Evolutionary conservation across 2,888 invertebrate genomes (phyloP).

Genomic region (Maniola hyperantus): DNA sequence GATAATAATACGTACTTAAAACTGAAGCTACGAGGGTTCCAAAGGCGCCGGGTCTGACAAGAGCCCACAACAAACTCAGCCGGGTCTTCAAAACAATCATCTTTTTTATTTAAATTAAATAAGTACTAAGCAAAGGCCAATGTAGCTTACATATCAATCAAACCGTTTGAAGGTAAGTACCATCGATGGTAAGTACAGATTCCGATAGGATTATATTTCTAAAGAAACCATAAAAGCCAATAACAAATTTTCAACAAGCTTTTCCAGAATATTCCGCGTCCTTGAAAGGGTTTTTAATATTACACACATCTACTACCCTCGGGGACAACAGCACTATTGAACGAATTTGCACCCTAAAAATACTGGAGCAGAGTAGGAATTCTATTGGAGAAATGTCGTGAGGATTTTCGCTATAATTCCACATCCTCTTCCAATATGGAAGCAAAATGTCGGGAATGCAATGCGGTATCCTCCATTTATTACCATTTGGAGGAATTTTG

Average conservation of each 20-base stretch:
- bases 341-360: constrained; percentile 16
- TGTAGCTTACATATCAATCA: not conserved
- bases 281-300: constrained; percentile 26
- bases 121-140: too few relatives aligned
- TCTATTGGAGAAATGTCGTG: not conserved
- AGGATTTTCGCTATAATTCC: constrained; percentile 13
- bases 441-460: constrained; percentile 22
- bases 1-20: too few relatives aligned
- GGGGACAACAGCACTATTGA: not conserved
- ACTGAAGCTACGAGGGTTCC: too few relatives aligned
- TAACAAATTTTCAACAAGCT: constrained; percentile 12
- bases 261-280: not conserved
- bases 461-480: constrained; percentile 21
- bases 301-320: constrained; percentile 21
- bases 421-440: constrained; percentile 16
- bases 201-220: not conserved
- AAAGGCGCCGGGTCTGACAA: too few relatives aligned
- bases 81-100: too few relatives aligned
- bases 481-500: constrained; percentile 12
- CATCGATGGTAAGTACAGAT: too few relatives aligned
- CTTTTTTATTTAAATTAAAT: too few relatives aligned
- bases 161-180: too few relatives aligned
- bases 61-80: too few relatives aligned
- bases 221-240: constrained; percentile 3
- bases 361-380: not conserved